Base-by-base conservation (phyloP, 2,797 vertebrate genomes). In the Lemur catta region DNA sequence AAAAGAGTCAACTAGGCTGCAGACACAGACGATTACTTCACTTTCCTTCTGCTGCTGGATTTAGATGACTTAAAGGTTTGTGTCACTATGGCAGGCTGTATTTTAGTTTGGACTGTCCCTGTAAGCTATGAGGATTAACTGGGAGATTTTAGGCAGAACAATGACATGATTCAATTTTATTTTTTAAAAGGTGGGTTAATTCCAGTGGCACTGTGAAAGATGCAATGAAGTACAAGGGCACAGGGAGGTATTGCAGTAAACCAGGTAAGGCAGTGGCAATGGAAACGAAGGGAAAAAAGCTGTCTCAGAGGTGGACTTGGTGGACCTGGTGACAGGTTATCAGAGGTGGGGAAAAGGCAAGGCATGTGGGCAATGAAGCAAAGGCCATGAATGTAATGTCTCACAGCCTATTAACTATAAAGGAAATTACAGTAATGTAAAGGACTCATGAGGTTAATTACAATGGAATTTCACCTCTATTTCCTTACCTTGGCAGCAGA, bases 401-500 rank as follows among this genome's bases (percentile, higher is more conserved):
- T 75, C 61, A 33, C 5, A 28, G 48, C n/a, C 78, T 55, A 9
- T 2, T 12, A 52, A 41, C 38, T 20, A 63, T 18, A 28, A 35
- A 7, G 30, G 41, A 69, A 57, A 35, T 52, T 3, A 30, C 3
- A 4, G 41, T 10, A 13, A 28, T 0, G 4, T 3, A 69, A 59
- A 33, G 26, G 59, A 26, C 82, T 65, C 35, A 0, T 0, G 35
- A 26, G 65, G 48, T 35, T 28, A 33, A 63, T 24, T 28, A 15
- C 6, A 15, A 22, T 0, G 46, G 85, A 50, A 78, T 43, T n/a
- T 48, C 26, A 46, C 72, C 46, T 84, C 38, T 18, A 9, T 13
- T 65, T 86, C 76, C 89, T 98, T 99, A 99, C 99, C 99, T 99
- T 99, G 65, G 99, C 99, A 57, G 99, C 99, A 5, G 99, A 99